A percentile compares a stretch with the other conserved stretches of the same genome.
These are phyloP conservation scores for Protomyctophum bolini DNA, from an alignment of 2,113 vertebrate genomes.

Conservation along the genomic window DNA sequence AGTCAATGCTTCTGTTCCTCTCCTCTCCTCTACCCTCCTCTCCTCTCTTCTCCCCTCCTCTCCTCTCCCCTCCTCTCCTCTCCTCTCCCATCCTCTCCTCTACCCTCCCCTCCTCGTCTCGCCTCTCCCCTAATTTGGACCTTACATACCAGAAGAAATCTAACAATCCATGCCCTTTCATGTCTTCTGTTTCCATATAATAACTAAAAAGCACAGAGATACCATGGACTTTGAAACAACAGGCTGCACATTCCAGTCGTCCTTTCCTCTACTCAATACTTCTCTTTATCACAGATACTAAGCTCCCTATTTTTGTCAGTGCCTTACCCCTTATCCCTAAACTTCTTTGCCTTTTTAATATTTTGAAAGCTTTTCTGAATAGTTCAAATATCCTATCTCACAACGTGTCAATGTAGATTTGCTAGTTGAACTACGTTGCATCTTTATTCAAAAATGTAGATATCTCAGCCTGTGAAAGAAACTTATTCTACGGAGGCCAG, in stretches of 20 bases:
- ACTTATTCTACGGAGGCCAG: too few relatives aligned
- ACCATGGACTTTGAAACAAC: not conserved
- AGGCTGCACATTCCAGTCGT: not conserved
- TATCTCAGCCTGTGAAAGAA: too few relatives aligned
- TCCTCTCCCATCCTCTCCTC: not conserved
- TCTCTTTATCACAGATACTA: too few relatives aligned
- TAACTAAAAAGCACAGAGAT: too few relatives aligned
- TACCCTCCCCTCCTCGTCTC: conserved; percentile 9
- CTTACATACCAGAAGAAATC: conserved; percentile 34
- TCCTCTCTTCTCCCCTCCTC: conserved; percentile 2
- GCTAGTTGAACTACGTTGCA: too few relatives aligned
- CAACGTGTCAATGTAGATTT: too few relatives aligned
- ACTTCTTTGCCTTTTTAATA: too few relatives aligned
- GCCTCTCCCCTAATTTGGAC: conserved; percentile 22
- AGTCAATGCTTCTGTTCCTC: conserved; percentile 36
- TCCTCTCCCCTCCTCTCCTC: not conserved
- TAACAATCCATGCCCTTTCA: conserved; percentile 2
- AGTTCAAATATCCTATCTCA: too few relatives aligned
- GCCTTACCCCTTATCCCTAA: too few relatives aligned
- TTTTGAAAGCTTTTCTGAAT: too few relatives aligned
- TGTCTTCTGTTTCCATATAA: not conserved
- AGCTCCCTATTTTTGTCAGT: too few relatives aligned
- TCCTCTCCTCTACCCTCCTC: not conserved
- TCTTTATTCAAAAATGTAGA: too few relatives aligned
- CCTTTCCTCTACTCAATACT: not conserved